These are phyloP conservation scores for Rotaria macrura DNA, from an alignment of 2,888 invertebrate genomes.

Conservation along the genomic window DNA sequence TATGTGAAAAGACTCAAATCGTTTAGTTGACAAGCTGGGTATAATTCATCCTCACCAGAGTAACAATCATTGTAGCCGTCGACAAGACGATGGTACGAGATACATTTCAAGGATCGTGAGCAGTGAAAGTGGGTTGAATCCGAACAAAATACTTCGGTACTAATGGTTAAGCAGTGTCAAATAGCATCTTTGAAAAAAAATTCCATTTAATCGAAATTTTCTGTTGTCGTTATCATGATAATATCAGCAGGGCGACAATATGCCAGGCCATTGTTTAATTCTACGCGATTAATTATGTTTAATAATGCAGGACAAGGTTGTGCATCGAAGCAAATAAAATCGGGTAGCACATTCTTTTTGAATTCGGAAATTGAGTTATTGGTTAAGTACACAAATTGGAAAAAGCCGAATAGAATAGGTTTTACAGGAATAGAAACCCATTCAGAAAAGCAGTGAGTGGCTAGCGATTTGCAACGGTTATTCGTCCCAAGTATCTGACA, in stretches of 20 bases:
- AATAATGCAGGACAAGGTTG: background rate
- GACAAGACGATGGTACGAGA: background rate
- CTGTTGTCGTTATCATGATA: too few species aligned
- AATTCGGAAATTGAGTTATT: background rate
- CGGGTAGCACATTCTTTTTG: background rate
- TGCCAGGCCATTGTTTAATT: background rate
- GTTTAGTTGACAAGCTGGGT: background rate
- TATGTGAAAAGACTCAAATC: background rate
- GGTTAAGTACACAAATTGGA: background rate
- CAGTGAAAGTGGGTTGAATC: background rate
- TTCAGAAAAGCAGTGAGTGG: background rate
- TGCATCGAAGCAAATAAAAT: background rate
- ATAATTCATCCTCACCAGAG: background rate
- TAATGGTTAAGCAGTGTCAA: background rate
- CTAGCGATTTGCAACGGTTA: background rate
- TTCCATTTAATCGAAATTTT: background rate
- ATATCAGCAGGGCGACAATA: background rate
- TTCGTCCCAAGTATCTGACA: background rate
- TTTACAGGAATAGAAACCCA: background rate
- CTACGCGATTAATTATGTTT: background rate
- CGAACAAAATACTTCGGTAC: background rate
- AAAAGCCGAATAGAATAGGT: background rate
- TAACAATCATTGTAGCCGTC: background rate
- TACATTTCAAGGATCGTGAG: background rate
- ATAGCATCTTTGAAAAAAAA: background rate